Percentiles rank a stretch among this genome's conserved stretches.
These are phyloP conservation scores for Lathamus discolor DNA, from an alignment of 2,113 vertebrate species.

Conservation along the genomic window DNA sequence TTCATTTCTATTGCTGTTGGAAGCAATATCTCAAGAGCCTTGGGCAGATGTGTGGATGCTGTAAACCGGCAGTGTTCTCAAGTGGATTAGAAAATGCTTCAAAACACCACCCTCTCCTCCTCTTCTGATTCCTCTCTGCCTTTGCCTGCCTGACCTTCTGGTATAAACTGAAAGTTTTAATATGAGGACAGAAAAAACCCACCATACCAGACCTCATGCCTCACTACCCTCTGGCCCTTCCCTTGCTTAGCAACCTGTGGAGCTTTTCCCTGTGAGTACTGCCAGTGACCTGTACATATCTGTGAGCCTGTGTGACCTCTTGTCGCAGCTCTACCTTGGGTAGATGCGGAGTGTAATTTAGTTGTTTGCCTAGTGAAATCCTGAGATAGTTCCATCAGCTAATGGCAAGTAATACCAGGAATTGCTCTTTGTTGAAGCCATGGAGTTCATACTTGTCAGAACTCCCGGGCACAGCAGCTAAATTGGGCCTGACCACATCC, in stretches of 20 bases:
- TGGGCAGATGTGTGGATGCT: not conserved
- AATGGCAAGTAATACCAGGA: not conserved
- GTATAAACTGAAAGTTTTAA: not conserved
- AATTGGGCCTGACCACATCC: not conserved
- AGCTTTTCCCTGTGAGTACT: not conserved
- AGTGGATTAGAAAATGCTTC: not conserved
- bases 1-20: not conserved
- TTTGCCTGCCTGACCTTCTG: not conserved
- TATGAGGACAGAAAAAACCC: not conserved
- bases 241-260: not conserved
- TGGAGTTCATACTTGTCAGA: not conserved
- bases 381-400: not conserved
- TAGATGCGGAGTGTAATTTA: not conserved
- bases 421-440: not conserved
- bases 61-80: not conserved
- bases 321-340: not conserved
- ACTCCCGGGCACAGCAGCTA: not conserved
- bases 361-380: not conserved
- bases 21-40: not conserved
- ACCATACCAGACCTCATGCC: accelerated
- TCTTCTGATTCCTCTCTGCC: not conserved
- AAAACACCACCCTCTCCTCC: not conserved
- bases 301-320: not conserved
- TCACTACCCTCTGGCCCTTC: not conserved
- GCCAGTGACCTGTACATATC: too few relatives aligned